Evolutionary conservation across 2,113 vertebrate genomes (phyloP).

Genomic region (Eira barbara): DNA sequence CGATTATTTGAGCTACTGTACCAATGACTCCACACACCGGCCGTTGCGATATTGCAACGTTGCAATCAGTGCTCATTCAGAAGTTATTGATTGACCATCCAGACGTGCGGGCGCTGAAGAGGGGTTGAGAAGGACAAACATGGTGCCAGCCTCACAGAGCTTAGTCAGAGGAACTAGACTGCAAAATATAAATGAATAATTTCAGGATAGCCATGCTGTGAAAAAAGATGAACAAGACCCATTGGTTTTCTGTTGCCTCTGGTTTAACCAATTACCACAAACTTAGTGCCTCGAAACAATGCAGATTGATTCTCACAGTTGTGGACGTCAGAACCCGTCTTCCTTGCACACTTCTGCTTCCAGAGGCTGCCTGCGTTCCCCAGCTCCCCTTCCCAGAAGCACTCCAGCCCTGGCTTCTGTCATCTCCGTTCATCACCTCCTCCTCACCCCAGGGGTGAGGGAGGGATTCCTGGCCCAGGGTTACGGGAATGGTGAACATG

Average conservation of each 20-base stretch:
- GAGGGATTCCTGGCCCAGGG: not conserved
- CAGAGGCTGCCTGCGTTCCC: too few species aligned
- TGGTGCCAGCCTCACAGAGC: not conserved
- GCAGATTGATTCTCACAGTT: not conserved
- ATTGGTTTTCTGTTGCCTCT: not conserved
- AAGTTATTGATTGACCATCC: not conserved
- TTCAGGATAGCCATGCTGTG: not conserved
- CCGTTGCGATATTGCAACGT: accelerated
- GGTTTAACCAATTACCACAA: not conserved
- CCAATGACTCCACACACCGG: accelerated
- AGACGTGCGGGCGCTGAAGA: not conserved
- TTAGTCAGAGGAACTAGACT: not conserved
- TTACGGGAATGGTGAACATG: not conserved
- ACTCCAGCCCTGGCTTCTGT: not conserved
- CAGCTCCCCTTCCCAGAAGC: not conserved
- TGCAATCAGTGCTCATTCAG: not conserved
- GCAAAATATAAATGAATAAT: not conserved
- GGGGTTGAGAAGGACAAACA: accelerated
- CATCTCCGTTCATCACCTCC: accelerated
- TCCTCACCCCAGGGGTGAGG: not conserved
- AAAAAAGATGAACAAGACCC: not conserved
- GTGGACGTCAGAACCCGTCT: not conserved
- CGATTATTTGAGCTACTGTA: not conserved
- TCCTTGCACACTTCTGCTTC: not conserved
- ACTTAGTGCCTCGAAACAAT: too few species aligned